Percentiles rank a stretch among this genome's conserved stretches.
phyloP scores from a whole-genome alignment of 92 coral and sea anemone genomes.

The Porites divaricata region DNA sequence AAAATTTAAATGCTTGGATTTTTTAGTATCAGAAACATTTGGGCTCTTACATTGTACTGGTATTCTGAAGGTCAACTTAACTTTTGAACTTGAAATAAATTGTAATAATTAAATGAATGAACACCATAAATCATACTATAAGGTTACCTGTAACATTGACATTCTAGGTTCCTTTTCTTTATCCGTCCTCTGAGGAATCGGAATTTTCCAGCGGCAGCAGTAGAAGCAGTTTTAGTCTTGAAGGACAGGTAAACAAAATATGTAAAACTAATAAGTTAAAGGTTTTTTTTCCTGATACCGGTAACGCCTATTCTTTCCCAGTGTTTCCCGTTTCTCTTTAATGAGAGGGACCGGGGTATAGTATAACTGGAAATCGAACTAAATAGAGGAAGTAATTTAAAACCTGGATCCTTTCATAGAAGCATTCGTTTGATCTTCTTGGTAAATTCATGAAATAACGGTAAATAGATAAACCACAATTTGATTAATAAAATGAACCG shows the following conservation, averaged over 20 bases:
- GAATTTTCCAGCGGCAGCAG: conserved; percentile 89
- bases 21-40: neutral
- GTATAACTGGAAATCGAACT: neutral
- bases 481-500: too few relatives aligned
- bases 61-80: too few relatives aligned
- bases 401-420: too few relatives aligned
- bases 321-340: neutral
- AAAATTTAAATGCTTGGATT: too few relatives aligned
- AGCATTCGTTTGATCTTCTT: too few relatives aligned
- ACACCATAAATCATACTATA: neutral
- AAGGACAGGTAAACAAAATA: conserved; percentile 60
- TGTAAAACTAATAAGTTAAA: neutral
- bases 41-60: too few relatives aligned
- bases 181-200: conserved; percentile 77
- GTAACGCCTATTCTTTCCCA: neutral
- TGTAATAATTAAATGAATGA: neutral
- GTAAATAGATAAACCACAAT: too few relatives aligned
- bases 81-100: too few relatives aligned
- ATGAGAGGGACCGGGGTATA: too few relatives aligned
- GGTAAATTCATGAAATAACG: too few relatives aligned
- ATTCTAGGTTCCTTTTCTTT: conserved; percentile 61
- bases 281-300: too few relatives aligned
- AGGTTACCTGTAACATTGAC: conserved; percentile 11
- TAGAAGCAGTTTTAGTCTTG: conserved; percentile 90
- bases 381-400: too few relatives aligned